Evolutionary conservation across 2,888 invertebrate species (phyloP), one percentile per base, ranked within the genome.

Genomic region (Cheilosia soror): DNA sequence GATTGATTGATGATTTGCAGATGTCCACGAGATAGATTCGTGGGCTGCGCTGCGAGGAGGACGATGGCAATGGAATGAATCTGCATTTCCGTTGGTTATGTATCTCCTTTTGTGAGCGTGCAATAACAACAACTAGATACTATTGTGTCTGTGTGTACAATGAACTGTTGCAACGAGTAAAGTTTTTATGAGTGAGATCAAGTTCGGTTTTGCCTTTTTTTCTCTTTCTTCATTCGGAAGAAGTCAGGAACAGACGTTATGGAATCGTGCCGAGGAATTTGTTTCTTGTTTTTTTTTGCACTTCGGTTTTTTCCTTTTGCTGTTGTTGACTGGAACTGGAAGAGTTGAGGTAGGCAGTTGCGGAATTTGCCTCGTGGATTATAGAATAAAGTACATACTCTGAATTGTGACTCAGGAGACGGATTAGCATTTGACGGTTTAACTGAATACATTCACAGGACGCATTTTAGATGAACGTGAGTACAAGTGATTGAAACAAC

Each of bases 1-100:
- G 85, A 85, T 85, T 85, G 85, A 85, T 85, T 85, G 85, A 85
- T 85, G 85, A 85, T 85, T 85, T 85, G 85, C 85, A 85, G 85
- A 85, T 85, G 85, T 85, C 85, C 84, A 80, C 66, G 37, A 76
- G 71, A 66, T 80, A 76, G 65, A 80, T 63, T 62, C 57, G 80
- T 81, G 60, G 80, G 85, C 60, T 66, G 84, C n/a, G 85, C 60
- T 66, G 62, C 53, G 63, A 31, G 13, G 65, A 60, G 71, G 31
- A 47, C 55, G 20, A 51, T 20, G 20, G 20, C 20, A 2, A 20
- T 69, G 55, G 44, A 62, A 65, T 65, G 81, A 68, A 85, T 85
- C 77, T 85, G 85, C 85, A 85, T 85, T 77, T 85, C 85, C 85
- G 85, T 80, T 76, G 75, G 40, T 42, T 65, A 65, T 37, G 11